These are phyloP conservation scores for Parazoanthus darwini DNA, from an alignment of 92 coral and sea anemone genomes.

Conservation along the genomic window DNA sequence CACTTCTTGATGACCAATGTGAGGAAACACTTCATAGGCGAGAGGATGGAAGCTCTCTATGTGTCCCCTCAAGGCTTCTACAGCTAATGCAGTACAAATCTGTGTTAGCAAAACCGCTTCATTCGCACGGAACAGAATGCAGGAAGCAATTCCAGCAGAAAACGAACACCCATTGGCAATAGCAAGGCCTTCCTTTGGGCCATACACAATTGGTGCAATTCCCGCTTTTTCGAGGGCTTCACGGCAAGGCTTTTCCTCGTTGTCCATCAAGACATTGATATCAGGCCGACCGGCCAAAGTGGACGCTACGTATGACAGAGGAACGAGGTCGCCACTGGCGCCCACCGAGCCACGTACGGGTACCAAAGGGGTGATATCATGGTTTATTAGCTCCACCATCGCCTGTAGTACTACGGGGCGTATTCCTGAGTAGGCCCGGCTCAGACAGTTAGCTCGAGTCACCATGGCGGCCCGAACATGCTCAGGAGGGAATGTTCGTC, in stretches of 20 bases:
- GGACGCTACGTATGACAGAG: slow-evolving; percentile 52
- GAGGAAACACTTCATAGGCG: slow-evolving; percentile 39
- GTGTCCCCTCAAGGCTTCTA: slow-evolving; percentile 48
- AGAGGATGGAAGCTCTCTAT: slow-evolving; percentile 51
- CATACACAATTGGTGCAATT: slow-evolving; percentile 41
- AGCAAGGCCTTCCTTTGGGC: slow-evolving; percentile 48
- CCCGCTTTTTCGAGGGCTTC: slow-evolving; percentile 46
- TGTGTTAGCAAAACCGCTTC: slow-evolving; percentile 49
- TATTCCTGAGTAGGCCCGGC: slow-evolving; percentile 50
- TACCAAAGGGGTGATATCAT: slow-evolving; percentile 46
- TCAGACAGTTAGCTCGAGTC: slow-evolving; percentile 53
- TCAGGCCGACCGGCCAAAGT: slow-evolving; percentile 38
- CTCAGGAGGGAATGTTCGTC: slow-evolving; percentile 29
- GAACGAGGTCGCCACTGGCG: slow-evolving; percentile 59
- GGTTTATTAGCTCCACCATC: slow-evolving; percentile 39
- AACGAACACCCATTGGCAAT: slow-evolving; percentile 43
- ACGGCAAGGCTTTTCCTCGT: slow-evolving; percentile 34
- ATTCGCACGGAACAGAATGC: slow-evolving; percentile 42
- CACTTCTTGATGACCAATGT: slow-evolving; percentile 50
- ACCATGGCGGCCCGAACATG: slow-evolving; percentile 47
- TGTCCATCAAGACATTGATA: slow-evolving; percentile 32
- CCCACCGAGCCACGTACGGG: slow-evolving; percentile 53
- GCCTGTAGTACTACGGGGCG: slow-evolving; percentile 35
- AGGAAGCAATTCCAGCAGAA: slow-evolving; percentile 42
- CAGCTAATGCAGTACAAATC: slow-evolving; percentile 42